Evolutionary conservation across 1,140 invertebrate species (phyloP), one percentile per base, ranked within the genome.

Genomic region (Zaprionus gabonicus): DNA sequence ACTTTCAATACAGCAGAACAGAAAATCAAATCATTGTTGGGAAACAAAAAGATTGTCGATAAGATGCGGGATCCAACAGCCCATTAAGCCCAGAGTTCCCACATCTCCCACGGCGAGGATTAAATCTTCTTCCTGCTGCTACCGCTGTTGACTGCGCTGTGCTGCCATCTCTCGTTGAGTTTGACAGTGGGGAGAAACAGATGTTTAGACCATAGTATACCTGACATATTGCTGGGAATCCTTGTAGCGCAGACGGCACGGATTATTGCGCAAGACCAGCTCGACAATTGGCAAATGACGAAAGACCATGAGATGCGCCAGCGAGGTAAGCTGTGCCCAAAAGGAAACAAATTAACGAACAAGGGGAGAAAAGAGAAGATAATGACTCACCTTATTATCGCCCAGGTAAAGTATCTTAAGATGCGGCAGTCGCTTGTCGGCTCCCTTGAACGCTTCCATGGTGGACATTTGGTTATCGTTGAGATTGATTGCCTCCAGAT

Each of bases 371-470:
- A 53, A 46, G 3, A 4, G 4, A 9, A 55, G 23, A 72, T 63
- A 71, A 70, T 4, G 20, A 36, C 93, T 94, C 93, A 98, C 97
- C 94, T 95, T 96, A 91, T 98, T 99, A 76, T 97, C 96, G 4
- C 95, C 95, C 69, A 98, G 92, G 91, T 98, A 96, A 3, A 99
- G 93, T 65, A 97, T 96, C 88, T 96, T 97, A 3, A 99, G 92
- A 78, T 95, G 94, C 6, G 96, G 94, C 69, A 97, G 94, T 69
- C 96, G 96, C 23, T 94, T 93, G 6, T 93, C 91, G 6, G 97
- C 78, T 3, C 94, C 92, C 72, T 94, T 95, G 41, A 98, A 93
- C 69, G 95, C 94, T 55, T 96, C 95, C 36, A 98, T 93, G 10
- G 94, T 93, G 73, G 94, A 92, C 1, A 99, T 91, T 91, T 95